These are phyloP conservation scores for Myoxocephalus aenaeus DNA, from an alignment of 2,797 vertebrate species.

Conservation along the genomic window DNA sequence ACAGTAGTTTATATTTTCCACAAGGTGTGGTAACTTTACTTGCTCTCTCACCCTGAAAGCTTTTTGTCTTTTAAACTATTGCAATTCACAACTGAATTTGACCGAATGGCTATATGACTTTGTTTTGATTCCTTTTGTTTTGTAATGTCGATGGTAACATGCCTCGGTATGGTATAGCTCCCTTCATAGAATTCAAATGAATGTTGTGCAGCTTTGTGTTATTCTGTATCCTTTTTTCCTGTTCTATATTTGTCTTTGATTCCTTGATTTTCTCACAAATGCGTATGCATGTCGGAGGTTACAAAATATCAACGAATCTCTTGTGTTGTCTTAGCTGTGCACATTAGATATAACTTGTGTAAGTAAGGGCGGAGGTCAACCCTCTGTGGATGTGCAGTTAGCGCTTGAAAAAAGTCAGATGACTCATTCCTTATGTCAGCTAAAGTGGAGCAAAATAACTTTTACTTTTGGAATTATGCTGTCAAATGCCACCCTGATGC, in stretches of 20 bases:
- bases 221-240: rapidly evolving
- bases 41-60: no score
- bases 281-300: neutral
- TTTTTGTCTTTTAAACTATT: neutral
- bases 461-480: no score
- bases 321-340: neutral
- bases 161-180: neutral
- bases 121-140: neutral
- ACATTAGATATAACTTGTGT: neutral
- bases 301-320: neutral
- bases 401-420: neutral
- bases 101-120: no score
- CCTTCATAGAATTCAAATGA: neutral
- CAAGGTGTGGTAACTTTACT: no score
- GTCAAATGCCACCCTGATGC: constrained; percentile 9
- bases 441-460: neutral
- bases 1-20: no score
- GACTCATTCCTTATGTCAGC: neutral
- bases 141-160: neutral
- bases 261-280: neutral
- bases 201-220: neutral
- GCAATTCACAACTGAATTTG: neutral
- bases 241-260: neutral
- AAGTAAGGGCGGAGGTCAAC: neutral
- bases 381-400: neutral